Percentiles rank a stretch among this genome's conserved stretches.
These are phyloP conservation scores for Craterocephalus amniculus DNA, from an alignment of 2,797 vertebrate species.

Conservation along the genomic window DNA sequence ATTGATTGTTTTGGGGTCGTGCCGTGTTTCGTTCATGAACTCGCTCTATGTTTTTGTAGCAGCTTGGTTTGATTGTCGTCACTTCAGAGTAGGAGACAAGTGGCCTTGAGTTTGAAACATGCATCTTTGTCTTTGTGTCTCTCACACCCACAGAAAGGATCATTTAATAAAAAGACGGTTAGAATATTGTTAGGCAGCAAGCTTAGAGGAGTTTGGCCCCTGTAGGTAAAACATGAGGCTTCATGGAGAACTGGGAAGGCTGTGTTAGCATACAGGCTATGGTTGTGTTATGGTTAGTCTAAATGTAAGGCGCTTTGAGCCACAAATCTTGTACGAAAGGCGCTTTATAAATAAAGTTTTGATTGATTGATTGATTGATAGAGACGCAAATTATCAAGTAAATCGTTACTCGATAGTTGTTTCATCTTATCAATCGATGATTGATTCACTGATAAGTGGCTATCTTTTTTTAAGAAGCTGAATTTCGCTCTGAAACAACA, in stretches of 20 bases:
- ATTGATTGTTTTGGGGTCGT: slow-evolving; percentile 33
- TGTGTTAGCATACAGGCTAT: slow-evolving; percentile 19
- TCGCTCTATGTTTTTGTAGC: slow-evolving; percentile 12
- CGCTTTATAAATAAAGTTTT: too few relatives aligned
- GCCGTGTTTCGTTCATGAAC: slow-evolving; percentile 23
- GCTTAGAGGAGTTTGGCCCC: slow-evolving; percentile 67
- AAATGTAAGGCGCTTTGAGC: too few relatives aligned
- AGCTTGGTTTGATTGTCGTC: slow-evolving; percentile 28
- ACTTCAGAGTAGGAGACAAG: slow-evolving; percentile 11
- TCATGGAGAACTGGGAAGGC: slow-evolving; percentile 53
- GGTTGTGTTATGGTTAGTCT: slow-evolving; percentile 9
- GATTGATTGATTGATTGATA: too few relatives aligned
- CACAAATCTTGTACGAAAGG: too few relatives aligned
- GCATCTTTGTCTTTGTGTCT: slow-evolving; percentile 68
- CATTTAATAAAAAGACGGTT: slow-evolving; percentile 82
- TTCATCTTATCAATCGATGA: too few relatives aligned
- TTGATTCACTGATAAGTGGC: too few relatives aligned
- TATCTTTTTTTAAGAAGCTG: too few relatives aligned
- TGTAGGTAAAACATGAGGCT: slow-evolving; percentile 69
- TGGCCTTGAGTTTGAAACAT: slow-evolving; percentile 32
- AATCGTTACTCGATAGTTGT: too few relatives aligned
- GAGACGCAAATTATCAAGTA: too few relatives aligned
- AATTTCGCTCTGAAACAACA: too few relatives aligned
- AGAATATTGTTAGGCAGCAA: slow-evolving; percentile 77
- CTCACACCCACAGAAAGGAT: slow-evolving; percentile 50